These are phyloP conservation scores for Stenodera caucasica DNA, from an alignment of 2,888 invertebrate genomes.

Conservation along the genomic window DNA sequence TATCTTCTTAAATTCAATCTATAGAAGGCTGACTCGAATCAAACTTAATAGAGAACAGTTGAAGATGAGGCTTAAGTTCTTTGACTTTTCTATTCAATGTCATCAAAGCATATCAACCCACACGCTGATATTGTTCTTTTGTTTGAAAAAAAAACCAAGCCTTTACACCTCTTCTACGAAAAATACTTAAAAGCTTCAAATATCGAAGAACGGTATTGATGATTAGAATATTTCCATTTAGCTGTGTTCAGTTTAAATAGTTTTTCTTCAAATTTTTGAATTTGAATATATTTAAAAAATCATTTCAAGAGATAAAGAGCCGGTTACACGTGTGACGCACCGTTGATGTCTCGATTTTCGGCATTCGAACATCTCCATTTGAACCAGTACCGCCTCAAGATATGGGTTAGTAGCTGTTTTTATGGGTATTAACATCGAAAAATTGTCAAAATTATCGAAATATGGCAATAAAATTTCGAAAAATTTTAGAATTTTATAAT, in stretches of 20 bases:
- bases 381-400: slow-evolving; percentile 1
- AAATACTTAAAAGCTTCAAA: too few species aligned
- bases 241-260: too few species aligned
- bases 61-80: not conserved
- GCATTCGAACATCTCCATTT: too few species aligned
- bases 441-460: too few species aligned
- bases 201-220: too few species aligned
- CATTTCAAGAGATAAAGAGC: not conserved
- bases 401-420: slow-evolving; percentile 1
- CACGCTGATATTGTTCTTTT: not conserved
- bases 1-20: not conserved
- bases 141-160: not conserved
- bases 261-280: too few species aligned
- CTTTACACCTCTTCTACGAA: not conserved
- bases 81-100: slow-evolving; percentile 2
- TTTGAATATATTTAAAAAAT: not conserved
- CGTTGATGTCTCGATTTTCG: not conserved
- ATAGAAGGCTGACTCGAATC: not conserved
- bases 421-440: too few species aligned
- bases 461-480: too few species aligned
- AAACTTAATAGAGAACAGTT: not conserved
- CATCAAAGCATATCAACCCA: not conserved
- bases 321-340: not conserved
- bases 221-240: too few species aligned
- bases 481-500: slow-evolving; percentile 1